phyloP scores from a whole-genome alignment of 2,888 invertebrate genomes.

The Noctua comes region DNA sequence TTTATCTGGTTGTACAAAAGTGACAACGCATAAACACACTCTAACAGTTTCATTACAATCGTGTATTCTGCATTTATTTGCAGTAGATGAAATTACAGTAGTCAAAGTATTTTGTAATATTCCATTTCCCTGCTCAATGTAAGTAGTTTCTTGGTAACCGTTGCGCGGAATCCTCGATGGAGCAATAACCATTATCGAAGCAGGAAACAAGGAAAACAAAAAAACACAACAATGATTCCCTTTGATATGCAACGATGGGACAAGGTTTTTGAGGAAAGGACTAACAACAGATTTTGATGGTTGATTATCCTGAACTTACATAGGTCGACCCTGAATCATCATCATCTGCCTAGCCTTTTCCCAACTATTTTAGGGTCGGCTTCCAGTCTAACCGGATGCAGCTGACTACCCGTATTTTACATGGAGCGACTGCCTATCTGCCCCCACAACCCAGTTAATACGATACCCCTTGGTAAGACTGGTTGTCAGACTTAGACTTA shows the following conservation, averaged over 20 bases:
- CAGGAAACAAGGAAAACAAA: conserved; percentile 49
- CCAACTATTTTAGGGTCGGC: too few species aligned
- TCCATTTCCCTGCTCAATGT: background rate
- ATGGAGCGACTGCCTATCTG: too few species aligned
- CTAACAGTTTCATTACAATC: background rate
- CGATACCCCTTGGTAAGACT: too few species aligned
- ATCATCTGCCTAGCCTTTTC: too few species aligned
- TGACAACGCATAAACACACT: conserved; percentile 1
- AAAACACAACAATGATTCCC: conserved; percentile 31
- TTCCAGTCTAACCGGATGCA: too few species aligned
- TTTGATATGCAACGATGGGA: conserved; percentile 17
- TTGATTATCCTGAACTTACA: background rate
- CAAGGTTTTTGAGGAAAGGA: conserved; percentile 26
- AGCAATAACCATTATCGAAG: conserved; percentile 32
- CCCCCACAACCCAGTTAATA: too few species aligned
- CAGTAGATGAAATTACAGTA: background rate
- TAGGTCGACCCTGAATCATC: background rate
- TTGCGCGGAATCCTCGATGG: conserved; percentile 14
- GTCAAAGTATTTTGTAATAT: background rate
- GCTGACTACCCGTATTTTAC: too few species aligned
- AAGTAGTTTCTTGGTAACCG: conserved; percentile 11
- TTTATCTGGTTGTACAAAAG: background rate
- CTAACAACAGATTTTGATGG: background rate
- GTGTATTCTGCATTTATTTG: conserved; percentile 10
- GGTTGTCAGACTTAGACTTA: too few species aligned